phyloP scores from a whole-genome alignment of 2,797 vertebrate species.

The Periparus ater region DNA sequence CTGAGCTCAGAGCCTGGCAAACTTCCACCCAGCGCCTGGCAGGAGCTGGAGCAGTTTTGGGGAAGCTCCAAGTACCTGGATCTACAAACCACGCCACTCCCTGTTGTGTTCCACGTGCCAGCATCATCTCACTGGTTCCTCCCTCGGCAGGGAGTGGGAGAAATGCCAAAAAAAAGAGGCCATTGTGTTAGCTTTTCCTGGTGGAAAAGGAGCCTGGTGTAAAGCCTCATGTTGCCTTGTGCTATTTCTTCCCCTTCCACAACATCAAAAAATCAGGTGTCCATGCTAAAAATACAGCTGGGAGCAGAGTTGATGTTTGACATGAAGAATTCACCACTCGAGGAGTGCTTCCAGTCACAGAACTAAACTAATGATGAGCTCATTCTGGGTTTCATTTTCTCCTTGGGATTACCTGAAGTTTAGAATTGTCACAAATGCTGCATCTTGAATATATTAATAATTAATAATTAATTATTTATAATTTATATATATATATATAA shows the following conservation, averaged over 20 bases:
- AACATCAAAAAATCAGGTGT: background rate
- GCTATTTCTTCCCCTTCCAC: background rate
- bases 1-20: background rate
- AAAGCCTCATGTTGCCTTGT: background rate
- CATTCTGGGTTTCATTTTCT: background rate
- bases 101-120: background rate
- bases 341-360: background rate
- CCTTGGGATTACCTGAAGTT: background rate
- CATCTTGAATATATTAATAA: no score
- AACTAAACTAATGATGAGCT: background rate
- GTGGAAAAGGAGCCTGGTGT: background rate
- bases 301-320: background rate
- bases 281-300: background rate
- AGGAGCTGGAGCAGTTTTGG: background rate
- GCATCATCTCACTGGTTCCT: background rate
- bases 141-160: background rate
- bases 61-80: background rate
- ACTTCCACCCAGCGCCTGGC: background rate
- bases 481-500: no score
- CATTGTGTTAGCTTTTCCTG: constrained; percentile 9
- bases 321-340: background rate
- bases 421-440: background rate
- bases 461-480: no score
- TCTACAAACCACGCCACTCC: background rate
- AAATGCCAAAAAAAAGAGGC: background rate